phyloP scores from a whole-genome alignment of 2,888 invertebrate species.

The Tetramorium bicarinatum region DNA sequence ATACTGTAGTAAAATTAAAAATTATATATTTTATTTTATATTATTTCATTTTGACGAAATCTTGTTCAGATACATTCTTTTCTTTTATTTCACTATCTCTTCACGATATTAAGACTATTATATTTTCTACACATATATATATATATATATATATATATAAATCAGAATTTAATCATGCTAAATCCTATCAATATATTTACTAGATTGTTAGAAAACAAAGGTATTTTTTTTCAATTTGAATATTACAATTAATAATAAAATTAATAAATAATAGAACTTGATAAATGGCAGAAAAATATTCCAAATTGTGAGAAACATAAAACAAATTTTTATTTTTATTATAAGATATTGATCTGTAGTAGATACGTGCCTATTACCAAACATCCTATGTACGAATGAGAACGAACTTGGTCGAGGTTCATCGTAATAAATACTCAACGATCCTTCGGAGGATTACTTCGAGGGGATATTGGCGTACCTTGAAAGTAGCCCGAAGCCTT shows the following conservation, averaged over 20 bases:
- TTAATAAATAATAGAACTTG: neutral
- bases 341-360: neutral
- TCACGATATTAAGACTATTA: neutral
- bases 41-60: neutral
- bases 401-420: conserved; percentile 13
- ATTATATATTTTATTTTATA: neutral
- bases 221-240: neutral
- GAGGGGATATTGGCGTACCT: conserved; percentile 77
- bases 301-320: neutral
- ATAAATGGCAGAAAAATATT: neutral
- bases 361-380: neutral
- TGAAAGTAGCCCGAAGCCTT: conserved; percentile 81
- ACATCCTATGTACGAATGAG: neutral
- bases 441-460: conserved; percentile 58
- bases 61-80: neutral
- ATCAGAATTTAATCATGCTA: neutral
- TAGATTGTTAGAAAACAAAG: neutral
- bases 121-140: neutral
- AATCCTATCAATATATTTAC: neutral
- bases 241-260: neutral
- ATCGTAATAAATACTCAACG: conserved; percentile 75
- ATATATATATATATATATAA: too few species aligned
- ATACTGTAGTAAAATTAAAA: neutral
- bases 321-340: neutral
- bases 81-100: neutral